phyloP scores from a whole-genome alignment of 2,797 vertebrate genomes.

The Graptemys geographica region DNA sequence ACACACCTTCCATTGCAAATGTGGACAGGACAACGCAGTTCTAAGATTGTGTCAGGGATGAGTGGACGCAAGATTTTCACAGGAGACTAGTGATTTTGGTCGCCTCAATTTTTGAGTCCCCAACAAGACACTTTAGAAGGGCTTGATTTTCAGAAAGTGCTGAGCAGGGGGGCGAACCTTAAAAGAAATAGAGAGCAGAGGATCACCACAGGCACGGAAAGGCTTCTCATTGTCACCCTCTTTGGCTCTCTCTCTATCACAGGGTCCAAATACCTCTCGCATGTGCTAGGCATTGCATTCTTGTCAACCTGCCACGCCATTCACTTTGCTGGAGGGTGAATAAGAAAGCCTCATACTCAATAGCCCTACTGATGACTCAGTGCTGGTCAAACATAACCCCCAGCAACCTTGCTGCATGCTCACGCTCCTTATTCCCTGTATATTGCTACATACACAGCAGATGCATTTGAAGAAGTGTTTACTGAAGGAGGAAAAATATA shows the following conservation, averaged over 20 bases:
- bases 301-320: not conserved
- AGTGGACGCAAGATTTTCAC: not conserved
- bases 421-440: not conserved
- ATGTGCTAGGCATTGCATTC: not conserved
- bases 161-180: not conserved
- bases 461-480: not conserved
- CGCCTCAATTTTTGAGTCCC: not conserved
- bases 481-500: not conserved
- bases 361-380: not conserved
- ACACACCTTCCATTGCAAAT: not conserved
- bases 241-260: not conserved
- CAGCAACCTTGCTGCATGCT: not conserved
- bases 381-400: not conserved
- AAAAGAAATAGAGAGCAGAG: not conserved
- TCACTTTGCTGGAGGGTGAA: not conserved
- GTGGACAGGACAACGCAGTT: not conserved
- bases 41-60: not conserved
- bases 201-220: not conserved
- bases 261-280: not conserved
- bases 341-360: not conserved
- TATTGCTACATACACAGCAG: not conserved
- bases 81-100: not conserved
- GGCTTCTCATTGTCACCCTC: not conserved
- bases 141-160: not conserved
- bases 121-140: not conserved